Conservation (phyloP, 2,113 vertebrate species). For the Oncorhynchus nerka region DNA sequence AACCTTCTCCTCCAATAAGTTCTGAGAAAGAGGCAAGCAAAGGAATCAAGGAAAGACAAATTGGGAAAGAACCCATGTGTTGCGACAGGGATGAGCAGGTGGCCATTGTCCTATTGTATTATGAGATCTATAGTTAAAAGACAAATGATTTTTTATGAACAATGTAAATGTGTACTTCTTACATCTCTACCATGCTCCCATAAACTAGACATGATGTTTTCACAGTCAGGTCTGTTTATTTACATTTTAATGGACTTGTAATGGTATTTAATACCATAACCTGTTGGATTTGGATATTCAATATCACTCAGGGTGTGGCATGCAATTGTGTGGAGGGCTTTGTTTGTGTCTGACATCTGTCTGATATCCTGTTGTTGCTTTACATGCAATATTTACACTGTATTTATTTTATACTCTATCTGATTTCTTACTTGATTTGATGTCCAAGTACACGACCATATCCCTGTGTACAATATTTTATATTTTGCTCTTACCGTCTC, state of each 20-base stretch:
- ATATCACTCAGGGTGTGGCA: too few species aligned
- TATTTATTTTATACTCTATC: background rate
- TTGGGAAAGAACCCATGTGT: slow-evolving; percentile 18
- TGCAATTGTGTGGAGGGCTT: background rate
- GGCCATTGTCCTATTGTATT: slow-evolving; percentile 43
- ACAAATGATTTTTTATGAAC: too few species aligned
- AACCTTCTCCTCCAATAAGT: background rate
- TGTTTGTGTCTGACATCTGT: slow-evolving; percentile 3
- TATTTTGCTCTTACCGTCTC: background rate
- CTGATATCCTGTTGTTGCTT: background rate
- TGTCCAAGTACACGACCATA: background rate
- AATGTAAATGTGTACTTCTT: too few species aligned
- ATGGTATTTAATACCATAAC: too few species aligned
- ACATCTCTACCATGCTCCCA: too few species aligned
- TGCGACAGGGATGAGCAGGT: slow-evolving; percentile 50
- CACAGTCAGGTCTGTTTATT: too few species aligned
- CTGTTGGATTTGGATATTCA: too few species aligned
- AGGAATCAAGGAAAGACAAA: background rate
- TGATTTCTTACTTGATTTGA: background rate
- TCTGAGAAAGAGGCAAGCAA: too few species aligned
- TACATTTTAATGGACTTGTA: too few species aligned
- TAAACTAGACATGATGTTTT: too few species aligned
- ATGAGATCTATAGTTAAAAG: slow-evolving; percentile 26
- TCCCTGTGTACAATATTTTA: background rate
- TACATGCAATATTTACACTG: background rate